Conservation (phyloP, 2,888 invertebrate species). For the Tipula vernalis region DNA sequence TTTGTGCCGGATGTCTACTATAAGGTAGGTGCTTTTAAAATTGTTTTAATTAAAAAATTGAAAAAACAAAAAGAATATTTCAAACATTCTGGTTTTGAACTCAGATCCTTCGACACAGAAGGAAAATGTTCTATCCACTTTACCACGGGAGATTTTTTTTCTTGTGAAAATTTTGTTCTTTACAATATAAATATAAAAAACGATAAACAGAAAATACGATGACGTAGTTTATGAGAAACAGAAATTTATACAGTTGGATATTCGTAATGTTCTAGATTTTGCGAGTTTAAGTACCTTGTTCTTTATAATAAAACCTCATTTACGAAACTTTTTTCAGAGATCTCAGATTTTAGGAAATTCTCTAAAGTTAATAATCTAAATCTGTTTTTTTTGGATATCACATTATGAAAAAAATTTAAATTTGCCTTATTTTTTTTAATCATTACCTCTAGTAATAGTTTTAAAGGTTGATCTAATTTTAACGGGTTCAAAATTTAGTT, state of each 20-base stretch:
- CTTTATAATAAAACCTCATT: too few species aligned
- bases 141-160: slow-evolving; percentile 15
- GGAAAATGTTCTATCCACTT: slow-evolving; percentile 10
- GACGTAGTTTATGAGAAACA: neutral
- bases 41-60: neutral
- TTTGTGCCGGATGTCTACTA: slow-evolving; percentile 99
- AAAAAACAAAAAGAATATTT: neutral
- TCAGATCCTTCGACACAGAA: neutral
- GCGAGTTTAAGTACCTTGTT: too few species aligned
- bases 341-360: too few species aligned
- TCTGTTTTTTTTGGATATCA: too few species aligned
- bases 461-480: too few species aligned
- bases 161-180: slow-evolving; percentile 17
- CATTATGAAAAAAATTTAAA: too few species aligned
- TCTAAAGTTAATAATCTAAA: too few species aligned
- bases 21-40: slow-evolving; percentile 53
- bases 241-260: neutral
- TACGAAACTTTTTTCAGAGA: too few species aligned
- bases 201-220: neutral
- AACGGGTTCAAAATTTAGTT: too few species aligned
- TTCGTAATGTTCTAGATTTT: neutral
- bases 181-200: neutral
- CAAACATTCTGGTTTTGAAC: neutral
- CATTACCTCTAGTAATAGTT: too few species aligned
- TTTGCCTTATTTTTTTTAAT: too few species aligned